Conservation (phyloP, 2,797 vertebrate species). For the Argentina silus region DNA sequence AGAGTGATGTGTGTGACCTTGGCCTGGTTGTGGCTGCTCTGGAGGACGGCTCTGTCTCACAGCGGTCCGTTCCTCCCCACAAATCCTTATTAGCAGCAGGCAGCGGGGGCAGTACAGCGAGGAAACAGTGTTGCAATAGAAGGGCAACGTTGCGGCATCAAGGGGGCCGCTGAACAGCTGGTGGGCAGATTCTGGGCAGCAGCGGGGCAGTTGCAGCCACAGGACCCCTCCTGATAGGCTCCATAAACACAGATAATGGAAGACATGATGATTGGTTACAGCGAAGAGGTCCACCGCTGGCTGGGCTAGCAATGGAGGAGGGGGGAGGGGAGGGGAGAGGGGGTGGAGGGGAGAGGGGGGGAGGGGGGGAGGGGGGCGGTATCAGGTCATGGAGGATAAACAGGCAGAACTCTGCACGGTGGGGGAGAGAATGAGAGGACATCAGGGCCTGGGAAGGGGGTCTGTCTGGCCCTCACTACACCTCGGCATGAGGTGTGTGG, state of each 20-base stretch:
- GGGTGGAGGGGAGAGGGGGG: conserved; percentile 14
- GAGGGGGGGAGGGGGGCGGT: conserved; percentile 21
- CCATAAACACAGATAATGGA: conserved; percentile 5
- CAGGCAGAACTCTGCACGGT: conserved; percentile 38
- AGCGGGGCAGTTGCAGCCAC: not conserved
- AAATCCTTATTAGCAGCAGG: conserved; percentile 64
- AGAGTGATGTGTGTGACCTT: conserved; percentile 64
- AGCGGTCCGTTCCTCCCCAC: conserved; percentile 59
- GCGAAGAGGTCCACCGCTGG: conserved; percentile 62
- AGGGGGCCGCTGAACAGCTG: not conserved
- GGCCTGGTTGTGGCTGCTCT: conserved; percentile 64
- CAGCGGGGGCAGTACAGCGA: conserved; percentile 47
- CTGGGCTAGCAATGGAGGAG: conserved; percentile 32
- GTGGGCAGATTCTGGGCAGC: not conserved
- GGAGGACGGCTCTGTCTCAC: conserved; percentile 60
- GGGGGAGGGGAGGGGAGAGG: conserved; percentile 34
- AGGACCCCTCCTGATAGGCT: not conserved
- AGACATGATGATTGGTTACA: conserved; percentile 51
- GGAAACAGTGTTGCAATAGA: not conserved
- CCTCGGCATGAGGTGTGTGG: conserved; percentile 29
- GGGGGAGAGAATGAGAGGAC: conserved; percentile 41
- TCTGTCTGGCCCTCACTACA: not conserved
- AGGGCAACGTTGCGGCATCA: not conserved
- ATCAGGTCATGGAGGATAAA: conserved; percentile 55
- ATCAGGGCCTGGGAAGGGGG: conserved; percentile 44